Base-by-base conservation (phyloP, 1,140 invertebrate genomes). In the Acromyrmex heyeri region DNA sequence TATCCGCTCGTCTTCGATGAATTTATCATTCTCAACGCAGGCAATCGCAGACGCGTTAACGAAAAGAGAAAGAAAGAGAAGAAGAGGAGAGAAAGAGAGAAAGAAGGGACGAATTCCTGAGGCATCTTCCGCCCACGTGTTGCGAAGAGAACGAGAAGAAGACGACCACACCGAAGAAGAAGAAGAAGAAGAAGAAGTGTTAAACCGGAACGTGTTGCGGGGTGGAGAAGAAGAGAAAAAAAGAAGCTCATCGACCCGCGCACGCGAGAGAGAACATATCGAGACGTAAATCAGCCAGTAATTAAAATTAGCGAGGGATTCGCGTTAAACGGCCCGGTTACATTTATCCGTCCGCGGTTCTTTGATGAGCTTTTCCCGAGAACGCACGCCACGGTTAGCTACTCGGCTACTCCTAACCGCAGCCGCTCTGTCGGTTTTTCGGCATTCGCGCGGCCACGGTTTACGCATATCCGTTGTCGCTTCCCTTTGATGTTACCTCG, bases 261-360 rank as follows among this genome's bases (percentile, higher is more conserved):
- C 69, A 44, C 67, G 53, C 69, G 30, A 75, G 65, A 27, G 55
- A 75, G 38, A 85, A 81, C 76, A 62, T 78, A 91, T 87, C 78
- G 78, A 92, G 85, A 89, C 90, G 89, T 95, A 95, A 95, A 95
- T 95, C 92, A 95, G 87, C 70, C 62, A 81, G 90, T 92, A 94
- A 95, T 95, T 95, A 95, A 95, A 95, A 95, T 95, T 95, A 95
- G 94, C 93, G 90, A 93, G 81, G 90, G 92, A 87, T 95, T 95
- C 94, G 86, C 91, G 93, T 92, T 95, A 95, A 95, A 94, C 93
- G 93, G 92, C 88, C 81, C 89, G 92, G 93, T 95, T 95, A 94
- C 94, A 94, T 95, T 94, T 94, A 94, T 95, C 95, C 91, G 77
- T 95, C 91, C 91, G 81, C 95, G 88, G 89, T 82, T 93, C 94